Evolutionary conservation across 2,797 vertebrate genomes (phyloP), one percentile per base, ranked within the genome.

Genomic region (Triplophysa yarkandensis): DNA sequence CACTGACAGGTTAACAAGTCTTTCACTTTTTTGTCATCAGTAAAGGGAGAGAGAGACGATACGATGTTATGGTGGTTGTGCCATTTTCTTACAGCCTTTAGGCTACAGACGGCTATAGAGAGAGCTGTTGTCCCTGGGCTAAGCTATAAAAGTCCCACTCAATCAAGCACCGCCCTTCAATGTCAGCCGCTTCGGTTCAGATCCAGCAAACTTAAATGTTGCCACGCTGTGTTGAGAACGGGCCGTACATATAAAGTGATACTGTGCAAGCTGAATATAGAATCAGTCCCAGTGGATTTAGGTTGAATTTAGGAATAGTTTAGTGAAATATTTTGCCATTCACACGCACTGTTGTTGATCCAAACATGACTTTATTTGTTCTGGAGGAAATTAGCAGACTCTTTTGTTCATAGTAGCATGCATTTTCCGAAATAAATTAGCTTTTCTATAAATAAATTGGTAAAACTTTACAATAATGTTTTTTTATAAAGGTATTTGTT

Each of bases 1-100:
- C 50, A 74, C 73, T 83, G 83, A 86, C 83, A 83, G 81, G 77
- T 82, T 82, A 86, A 84, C 83, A 85, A 81, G 83, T 85, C 77
- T 73, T 55, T 68, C 62, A 74, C 81, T 80, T 78, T n/a, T 82
- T 25, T 58, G 39, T 68, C 60, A 68, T 79, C 84, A 80, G 27
- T 54, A 61, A 68, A 54, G 30, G 43, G 66, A 80, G 64, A 27
- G 57, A 19, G 43, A 73, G 32, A 46, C 10, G 55, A 64, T 50
- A 79, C 70, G 50, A 78, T 75, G 68, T 78, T 76, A 77, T 66
- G 66, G 72, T 32, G 61, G 70, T 71, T 27, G 27, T 77, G 77
- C 76, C 82, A 79, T 86, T 80, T 82, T 66, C 68, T 68, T 71
- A 68, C 81, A 82, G 82, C 77, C 74, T 80, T 82, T 79, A 80